Base-by-base conservation (phyloP, 2,797 vertebrate genomes). In the Urophycis tenuis region DNA sequence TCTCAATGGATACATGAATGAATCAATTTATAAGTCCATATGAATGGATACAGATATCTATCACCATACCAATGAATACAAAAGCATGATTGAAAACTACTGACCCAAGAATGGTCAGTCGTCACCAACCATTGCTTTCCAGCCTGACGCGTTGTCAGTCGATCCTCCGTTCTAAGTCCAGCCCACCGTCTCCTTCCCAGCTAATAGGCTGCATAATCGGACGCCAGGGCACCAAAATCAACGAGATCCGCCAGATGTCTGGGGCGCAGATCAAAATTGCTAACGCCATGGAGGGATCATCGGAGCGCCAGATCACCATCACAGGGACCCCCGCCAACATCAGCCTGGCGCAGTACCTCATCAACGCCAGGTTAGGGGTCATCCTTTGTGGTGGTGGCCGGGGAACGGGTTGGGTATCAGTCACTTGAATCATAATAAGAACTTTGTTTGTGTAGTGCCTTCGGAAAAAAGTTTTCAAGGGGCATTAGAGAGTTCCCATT, bases 131-230 rank as follows among this genome's bases (percentile, higher is more conserved):
- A 22, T 53, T 34, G 33, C 19, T 64, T 64, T 64, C 53, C 53
- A 8, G 9, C n/a, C 25, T 9, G 3, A 64, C 53, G 11, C 22
- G 11, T 64, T n/a, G 17, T 49, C 36, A 29, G 33, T 53, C 29
- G 60, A 78, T 77, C 71, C 70, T 80, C 80, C 82, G 78, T 89
- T 79, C 84, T 90, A 89, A 89, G 80, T 87, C 82, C 87, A 39
- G n/a, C 80, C 80, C 82, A 80, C 79, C 82, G 81, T 72, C 91
- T 87, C 92, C 86, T 93, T 94, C 94, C 91, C 92, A 98, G 96
- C 94, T 98, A 95, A 98, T 98, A 95, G 96, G 96, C 93, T 98
- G 96, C 90, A 97, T 98, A 93, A 98, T 98, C 77, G 96, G 96
- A 91, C 95, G 96, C 89, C 96, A 98, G 91, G 96, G 96, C 89